Conservation (phyloP, 2,113 vertebrate species). For the Zosterops hypoxanthus region DNA sequence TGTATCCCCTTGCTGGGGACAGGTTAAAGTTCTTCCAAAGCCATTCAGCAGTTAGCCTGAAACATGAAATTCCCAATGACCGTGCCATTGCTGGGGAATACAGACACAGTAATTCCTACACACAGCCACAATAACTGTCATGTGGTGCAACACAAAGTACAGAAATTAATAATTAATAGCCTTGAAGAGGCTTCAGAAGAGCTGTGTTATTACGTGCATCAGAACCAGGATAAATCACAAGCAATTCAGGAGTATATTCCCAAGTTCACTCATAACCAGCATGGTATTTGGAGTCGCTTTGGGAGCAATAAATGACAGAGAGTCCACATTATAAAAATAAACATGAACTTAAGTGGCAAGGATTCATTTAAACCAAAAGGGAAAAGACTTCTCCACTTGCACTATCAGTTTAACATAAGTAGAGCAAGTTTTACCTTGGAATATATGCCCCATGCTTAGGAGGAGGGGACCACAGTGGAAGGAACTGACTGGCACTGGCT, state of each 20-base stretch:
- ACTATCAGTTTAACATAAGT: conserved; percentile 44
- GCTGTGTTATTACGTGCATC: conserved; percentile 20
- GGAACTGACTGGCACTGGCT: background rate
- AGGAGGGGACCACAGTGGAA: background rate
- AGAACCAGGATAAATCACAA: conserved; percentile 65
- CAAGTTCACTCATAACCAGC: conserved; percentile 52
- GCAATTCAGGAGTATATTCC: conserved; percentile 64
- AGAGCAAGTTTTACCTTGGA: background rate
- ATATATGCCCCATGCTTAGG: background rate
- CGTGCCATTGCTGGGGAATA: background rate
- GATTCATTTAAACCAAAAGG: conserved; percentile 73
- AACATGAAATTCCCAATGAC: background rate
- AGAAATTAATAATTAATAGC: conserved; percentile 71
- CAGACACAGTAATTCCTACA: background rate
- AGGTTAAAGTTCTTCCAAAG: background rate
- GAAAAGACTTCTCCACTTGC: conserved; percentile 55
- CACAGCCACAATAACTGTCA: conserved; percentile 25
- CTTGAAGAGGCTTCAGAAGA: conserved; percentile 18
- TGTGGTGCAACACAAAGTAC: conserved; percentile 26
- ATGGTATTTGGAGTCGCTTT: conserved; percentile 52
- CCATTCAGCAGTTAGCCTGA: background rate
- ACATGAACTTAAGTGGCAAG: conserved; percentile 78
- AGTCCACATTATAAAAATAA: conserved; percentile 78
- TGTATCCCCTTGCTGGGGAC: background rate
- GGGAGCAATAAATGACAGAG: conserved; percentile 70